Evolutionary conservation across 2,797 vertebrate species (phyloP).

Genomic region (Syndactyla subalaris): DNA sequence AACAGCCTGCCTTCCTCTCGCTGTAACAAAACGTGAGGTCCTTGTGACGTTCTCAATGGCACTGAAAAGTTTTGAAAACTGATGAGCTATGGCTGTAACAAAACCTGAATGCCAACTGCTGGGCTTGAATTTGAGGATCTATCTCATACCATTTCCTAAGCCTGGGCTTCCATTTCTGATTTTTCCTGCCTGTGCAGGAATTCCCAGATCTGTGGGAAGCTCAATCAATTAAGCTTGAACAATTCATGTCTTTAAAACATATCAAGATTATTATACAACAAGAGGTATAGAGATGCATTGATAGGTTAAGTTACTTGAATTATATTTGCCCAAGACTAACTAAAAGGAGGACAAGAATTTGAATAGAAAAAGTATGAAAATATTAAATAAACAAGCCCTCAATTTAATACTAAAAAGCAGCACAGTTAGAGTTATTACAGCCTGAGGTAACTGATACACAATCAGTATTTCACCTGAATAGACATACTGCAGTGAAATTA

Average conservation of each 20-base stretch:
- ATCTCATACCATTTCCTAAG: not conserved
- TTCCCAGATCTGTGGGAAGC: not conserved
- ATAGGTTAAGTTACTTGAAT: not conserved
- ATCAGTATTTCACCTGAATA: not conserved
- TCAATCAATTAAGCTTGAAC: not conserved
- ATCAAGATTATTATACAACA: not conserved
- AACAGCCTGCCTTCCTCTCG: not conserved
- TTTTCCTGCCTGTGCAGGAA: not conserved
- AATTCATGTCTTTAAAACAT: not conserved
- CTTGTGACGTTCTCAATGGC: not conserved
- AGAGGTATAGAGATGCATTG: rapidly evolving
- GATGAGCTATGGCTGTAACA: not conserved
- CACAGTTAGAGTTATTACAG: not conserved
- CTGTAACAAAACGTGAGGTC: not conserved
- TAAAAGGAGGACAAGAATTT: not conserved
- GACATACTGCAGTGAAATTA: not conserved
- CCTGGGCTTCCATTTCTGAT: not conserved
- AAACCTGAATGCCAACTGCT: not conserved
- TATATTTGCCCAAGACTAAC: not conserved
- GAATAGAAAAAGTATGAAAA: not conserved
- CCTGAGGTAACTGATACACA: not conserved
- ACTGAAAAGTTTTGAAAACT: not conserved
- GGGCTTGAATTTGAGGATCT: not conserved
- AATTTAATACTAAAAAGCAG: not conserved
- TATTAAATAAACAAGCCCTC: not conserved